Percentiles rank a stretch among this genome's conserved stretches.
phyloP scores from a whole-genome alignment of 2,888 invertebrate genomes.

The Dynastes maya region DNA sequence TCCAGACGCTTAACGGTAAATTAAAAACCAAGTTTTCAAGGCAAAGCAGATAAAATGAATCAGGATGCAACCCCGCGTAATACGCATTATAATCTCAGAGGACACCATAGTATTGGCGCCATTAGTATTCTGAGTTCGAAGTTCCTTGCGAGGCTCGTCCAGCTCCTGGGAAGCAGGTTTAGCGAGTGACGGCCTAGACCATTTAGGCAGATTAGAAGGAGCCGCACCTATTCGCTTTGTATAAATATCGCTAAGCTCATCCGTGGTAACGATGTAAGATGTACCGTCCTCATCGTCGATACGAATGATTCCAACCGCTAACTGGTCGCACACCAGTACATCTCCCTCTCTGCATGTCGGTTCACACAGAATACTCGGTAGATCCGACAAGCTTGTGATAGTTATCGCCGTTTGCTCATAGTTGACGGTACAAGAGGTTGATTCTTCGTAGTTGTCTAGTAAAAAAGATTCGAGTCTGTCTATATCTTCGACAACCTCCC shows the following conservation, averaged over 20 bases:
- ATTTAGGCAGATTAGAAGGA: neutral
- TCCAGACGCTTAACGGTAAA: too few species aligned
- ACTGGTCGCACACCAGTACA: neutral
- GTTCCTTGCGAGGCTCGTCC: neutral
- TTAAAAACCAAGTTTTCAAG: too few species aligned
- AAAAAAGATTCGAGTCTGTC: neutral
- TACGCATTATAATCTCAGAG: neutral
- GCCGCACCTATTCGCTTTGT: neutral
- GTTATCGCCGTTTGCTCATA: neutral
- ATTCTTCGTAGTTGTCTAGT: neutral
- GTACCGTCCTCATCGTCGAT: neutral
- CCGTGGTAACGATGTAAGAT: neutral
- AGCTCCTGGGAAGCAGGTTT: neutral
- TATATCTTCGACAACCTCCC: neutral
- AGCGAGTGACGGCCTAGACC: neutral
- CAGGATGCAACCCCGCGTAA: too few species aligned
- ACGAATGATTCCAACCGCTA: neutral
- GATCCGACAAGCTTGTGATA: too few species aligned
- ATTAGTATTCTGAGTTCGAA: neutral
- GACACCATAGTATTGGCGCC: neutral
- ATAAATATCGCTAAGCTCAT: neutral
- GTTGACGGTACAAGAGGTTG: neutral
- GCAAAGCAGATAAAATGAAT: too few species aligned
- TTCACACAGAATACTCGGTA: neutral
- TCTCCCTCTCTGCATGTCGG: neutral